Conservation (phyloP, 2,113 vertebrate genomes). For the Microcebus lehilahytsara region DNA sequence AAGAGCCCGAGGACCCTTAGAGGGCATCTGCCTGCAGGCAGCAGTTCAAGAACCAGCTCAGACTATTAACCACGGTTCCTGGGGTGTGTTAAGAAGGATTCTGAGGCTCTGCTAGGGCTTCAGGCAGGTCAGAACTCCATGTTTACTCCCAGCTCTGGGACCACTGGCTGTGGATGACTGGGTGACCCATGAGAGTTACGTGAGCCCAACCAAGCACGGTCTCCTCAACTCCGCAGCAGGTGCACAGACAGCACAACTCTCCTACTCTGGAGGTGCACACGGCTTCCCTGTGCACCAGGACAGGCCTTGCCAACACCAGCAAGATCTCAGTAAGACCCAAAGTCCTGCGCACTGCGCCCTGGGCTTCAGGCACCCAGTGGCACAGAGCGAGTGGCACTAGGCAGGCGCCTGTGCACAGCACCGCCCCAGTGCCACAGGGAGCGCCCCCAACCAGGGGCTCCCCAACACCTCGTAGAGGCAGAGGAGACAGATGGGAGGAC, state of each 20-base stretch:
- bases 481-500: background rate
- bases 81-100: background rate
- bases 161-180: background rate
- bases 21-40: background rate
- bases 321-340: background rate
- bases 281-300: background rate
- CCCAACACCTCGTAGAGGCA: background rate
- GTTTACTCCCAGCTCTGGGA: background rate
- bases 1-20: background rate
- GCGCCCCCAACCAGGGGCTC: background rate
- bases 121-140: background rate
- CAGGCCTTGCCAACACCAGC: accelerated
- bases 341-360: background rate
- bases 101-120: background rate
- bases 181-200: accelerated
- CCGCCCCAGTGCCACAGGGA: background rate
- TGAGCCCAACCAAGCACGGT: background rate
- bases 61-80: background rate
- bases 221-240: background rate
- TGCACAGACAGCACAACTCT: background rate
- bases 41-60: background rate
- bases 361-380: background rate
- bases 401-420: background rate
- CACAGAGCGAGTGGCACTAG: background rate
- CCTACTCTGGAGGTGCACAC: background rate